These are phyloP conservation scores for Glaucopsyche alexis DNA, from an alignment of 2,888 invertebrate species.

Conservation along the genomic window DNA sequence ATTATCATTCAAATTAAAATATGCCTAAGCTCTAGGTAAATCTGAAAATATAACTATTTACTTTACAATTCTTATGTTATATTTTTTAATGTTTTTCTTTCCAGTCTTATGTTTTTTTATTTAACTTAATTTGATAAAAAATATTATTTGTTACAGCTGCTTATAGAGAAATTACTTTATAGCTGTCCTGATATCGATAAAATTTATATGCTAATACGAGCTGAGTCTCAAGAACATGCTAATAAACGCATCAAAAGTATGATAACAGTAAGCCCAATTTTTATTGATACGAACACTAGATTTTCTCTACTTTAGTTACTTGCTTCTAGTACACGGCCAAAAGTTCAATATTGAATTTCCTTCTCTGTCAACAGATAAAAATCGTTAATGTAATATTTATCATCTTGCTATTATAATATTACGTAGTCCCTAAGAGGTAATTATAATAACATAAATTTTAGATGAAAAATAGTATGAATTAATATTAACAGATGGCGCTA, in stretches of 20 bases:
- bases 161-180: constrained; percentile 28
- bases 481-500: not conserved
- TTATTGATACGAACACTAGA: not conserved
- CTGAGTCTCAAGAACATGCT: constrained; percentile 5
- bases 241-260: constrained; percentile 23
- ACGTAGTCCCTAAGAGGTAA: not conserved
- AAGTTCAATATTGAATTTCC: too few relatives aligned
- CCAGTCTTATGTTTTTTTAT: not conserved
- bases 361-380: not conserved
- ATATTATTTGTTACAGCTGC: constrained; percentile 11
- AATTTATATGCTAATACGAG: constrained; percentile 29
- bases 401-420: not conserved
- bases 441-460: too few relatives aligned
- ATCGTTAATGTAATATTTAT: not conserved
- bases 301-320: too few relatives aligned
- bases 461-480: too few relatives aligned
- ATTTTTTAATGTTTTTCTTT: too few relatives aligned
- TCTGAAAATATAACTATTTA: too few relatives aligned
- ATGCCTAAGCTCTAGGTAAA: too few relatives aligned
- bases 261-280: constrained; percentile 1
- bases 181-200: constrained; percentile 30
- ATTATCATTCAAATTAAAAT: too few relatives aligned
- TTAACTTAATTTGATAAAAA: not conserved
- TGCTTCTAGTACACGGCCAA: too few relatives aligned
- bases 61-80: too few relatives aligned